A percentile compares a stretch with the other conserved stretches of the same genome.
Conservation (phyloP, 30 jellyfish, hydroid and myxozoan genomes). For the Turritopsis dohrnii region DNA sequence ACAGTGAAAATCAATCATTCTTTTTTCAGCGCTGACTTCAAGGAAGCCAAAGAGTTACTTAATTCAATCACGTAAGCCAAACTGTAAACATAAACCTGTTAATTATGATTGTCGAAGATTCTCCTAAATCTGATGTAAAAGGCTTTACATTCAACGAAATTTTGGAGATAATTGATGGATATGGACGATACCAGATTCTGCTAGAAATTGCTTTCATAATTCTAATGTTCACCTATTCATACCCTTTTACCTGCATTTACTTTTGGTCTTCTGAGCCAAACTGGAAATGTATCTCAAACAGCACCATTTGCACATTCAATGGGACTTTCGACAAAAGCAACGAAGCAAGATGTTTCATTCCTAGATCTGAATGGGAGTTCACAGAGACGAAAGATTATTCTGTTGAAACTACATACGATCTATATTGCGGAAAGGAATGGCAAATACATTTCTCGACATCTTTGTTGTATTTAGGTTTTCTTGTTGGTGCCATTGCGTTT, state of each 20-base stretch:
- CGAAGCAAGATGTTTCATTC: slow-evolving; percentile 28
- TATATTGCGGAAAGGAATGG: slow-evolving; percentile 45
- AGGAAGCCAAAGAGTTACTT: no score
- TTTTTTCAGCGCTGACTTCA: no score
- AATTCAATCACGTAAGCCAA: no score
- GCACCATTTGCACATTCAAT: not conserved
- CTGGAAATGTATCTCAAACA: not conserved
- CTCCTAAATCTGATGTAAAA: no score
- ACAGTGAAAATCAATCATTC: no score
- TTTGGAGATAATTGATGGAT: not conserved
- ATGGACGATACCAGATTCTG: not conserved
- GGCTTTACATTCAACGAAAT: not conserved
- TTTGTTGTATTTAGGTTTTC: slow-evolving; percentile 51
- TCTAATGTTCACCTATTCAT: not conserved
- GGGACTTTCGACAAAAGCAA: slow-evolving; percentile 26
- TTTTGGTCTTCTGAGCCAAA: not conserved
- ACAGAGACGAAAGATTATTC: slow-evolving; percentile 39
- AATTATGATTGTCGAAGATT: no score
- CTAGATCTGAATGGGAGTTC: slow-evolving; percentile 62
- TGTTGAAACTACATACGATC: slow-evolving; percentile 53
- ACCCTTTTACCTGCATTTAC: not conserved
- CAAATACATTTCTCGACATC: slow-evolving; percentile 48
- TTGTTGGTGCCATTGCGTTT: slow-evolving; percentile 51
- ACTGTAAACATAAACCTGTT: no score
- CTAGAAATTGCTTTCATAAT: not conserved